A percentile compares a stretch with the other conserved stretches of the same genome.
Evolutionary conservation across 1,140 invertebrate genomes (phyloP).

Genomic region (Octopus sinensis): DNA sequence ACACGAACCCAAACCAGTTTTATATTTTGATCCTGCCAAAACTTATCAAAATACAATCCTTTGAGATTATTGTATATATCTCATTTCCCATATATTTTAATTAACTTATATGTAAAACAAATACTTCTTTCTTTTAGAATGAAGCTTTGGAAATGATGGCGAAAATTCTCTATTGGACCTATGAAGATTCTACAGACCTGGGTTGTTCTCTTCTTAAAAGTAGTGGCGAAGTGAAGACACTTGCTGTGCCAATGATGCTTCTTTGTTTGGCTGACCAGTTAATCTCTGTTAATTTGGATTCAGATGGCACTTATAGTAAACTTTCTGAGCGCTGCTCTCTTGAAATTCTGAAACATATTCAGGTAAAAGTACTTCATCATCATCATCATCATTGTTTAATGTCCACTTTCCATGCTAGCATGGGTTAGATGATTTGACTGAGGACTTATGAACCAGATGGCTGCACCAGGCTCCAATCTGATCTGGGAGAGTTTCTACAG

Average conservation of each 20-base stretch:
- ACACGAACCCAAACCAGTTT: too few species aligned
- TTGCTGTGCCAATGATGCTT: slow-evolving; percentile 50
- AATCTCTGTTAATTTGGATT: slow-evolving; percentile 29
- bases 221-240: slow-evolving; percentile 18
- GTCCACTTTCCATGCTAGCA: too few species aligned
- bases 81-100: too few species aligned
- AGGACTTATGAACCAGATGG: too few species aligned
- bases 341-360: slow-evolving; percentile 35
- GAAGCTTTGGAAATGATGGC: slow-evolving; percentile 42
- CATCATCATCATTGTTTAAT: too few species aligned
- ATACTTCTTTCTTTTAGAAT: slow-evolving; percentile 22
- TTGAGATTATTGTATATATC: too few species aligned
- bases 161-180: slow-evolving; percentile 40
- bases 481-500: too few species aligned
- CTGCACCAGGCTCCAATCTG: too few species aligned
- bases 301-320: slow-evolving; percentile 28
- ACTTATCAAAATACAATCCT: too few species aligned
- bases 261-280: slow-evolving; percentile 38
- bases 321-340: slow-evolving; percentile 35
- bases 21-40: too few species aligned
- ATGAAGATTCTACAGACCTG: slow-evolving; percentile 34
- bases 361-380: slow-evolving; percentile 26
- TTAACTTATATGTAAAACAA: neutral
- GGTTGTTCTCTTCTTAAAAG: slow-evolving; percentile 30
- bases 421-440: too few species aligned